Conservation (phyloP, 2,797 vertebrate genomes). For the Pempheris klunzingeri region DNA sequence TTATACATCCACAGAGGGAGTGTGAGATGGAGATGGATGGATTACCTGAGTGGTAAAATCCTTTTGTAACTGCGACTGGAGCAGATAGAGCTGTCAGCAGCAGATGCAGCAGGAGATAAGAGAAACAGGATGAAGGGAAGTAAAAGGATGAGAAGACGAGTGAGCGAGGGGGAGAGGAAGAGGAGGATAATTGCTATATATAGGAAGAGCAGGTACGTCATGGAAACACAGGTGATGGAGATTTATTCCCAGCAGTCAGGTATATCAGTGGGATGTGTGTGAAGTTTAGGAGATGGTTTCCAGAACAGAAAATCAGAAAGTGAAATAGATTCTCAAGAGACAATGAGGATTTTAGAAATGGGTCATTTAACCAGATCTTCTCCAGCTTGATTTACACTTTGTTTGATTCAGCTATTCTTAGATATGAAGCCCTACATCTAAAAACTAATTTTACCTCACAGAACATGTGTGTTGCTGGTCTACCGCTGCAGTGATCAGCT, state of each 20-base stretch:
- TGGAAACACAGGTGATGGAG: not conserved
- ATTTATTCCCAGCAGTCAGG: not conserved
- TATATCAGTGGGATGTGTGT: not conserved
- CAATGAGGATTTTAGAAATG: not conserved
- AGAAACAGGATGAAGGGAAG: slow-evolving; percentile 25
- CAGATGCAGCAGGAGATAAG: slow-evolving; percentile 53
- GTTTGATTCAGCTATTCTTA: not conserved
- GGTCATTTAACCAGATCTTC: not conserved
- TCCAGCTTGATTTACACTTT: not conserved
- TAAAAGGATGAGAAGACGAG: slow-evolving; percentile 26
- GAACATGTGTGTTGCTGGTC: too few relatives aligned
- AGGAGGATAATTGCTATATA: not conserved
- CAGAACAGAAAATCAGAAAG: not conserved
- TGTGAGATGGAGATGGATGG: slow-evolving; percentile 56
- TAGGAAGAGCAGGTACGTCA: not conserved
- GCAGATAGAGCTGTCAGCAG: slow-evolving; percentile 58
- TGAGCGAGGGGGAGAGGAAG: not conserved
- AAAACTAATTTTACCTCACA: too few relatives aligned
- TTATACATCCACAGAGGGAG: slow-evolving; percentile 45
- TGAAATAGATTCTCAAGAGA: not conserved
- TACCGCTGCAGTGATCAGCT: too few relatives aligned
- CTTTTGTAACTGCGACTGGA: slow-evolving; percentile 37
- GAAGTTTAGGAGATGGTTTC: not conserved
- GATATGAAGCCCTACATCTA: too few relatives aligned
- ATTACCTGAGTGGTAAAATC: slow-evolving; percentile 64